Base-by-base conservation (phyloP, 2,113 vertebrate genomes). In the Trinectes maculatus region DNA sequence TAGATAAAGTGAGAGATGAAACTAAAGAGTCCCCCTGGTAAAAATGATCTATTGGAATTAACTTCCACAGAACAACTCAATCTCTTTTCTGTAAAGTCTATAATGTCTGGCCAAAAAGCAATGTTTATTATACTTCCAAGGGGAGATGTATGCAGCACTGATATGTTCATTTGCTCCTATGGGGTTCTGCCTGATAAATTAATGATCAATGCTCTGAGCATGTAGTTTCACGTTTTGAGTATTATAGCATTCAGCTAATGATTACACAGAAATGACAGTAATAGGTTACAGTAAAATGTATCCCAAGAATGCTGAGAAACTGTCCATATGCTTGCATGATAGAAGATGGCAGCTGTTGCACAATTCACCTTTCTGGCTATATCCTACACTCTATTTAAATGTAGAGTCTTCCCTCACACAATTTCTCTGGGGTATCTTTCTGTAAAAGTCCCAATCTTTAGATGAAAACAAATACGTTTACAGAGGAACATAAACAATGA, bases 101-200 rank as follows among this genome's bases (percentile, higher is more conserved):
- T 40, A 51, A 26, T n/a, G n/a, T n/a, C n/a, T n/a, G n/a, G n/a
- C n/a, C n/a, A n/a, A n/a, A n/a, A n/a, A n/a, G n/a, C n/a, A 22
- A 69, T 71, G 65, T 79, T 77, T 60, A 63, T 64, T 74, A 53
- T 51, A 19, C 59, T 60, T 73, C 55, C 55, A 34, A 31, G 9
- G 42, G 39, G 48, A 37, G 42, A 39, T 31, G 26, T 24, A 56
- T 46, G 47, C 48, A 67, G 12, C 29, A 59, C 18, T 77, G 52
- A 70, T 59, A 42, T 12, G 62, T 61, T 19, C 25, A 67, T 71
- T 75, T 39, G 43, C 34, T 65, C 43, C 44, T 47, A 75, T 64
- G 63, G 71, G 52, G 18, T 58, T 66, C 22, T 53, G 44, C 29
- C 61, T 74, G 57, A 73, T 86, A 58, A 71, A 83, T 76, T 49